Conservation (phyloP, 2,888 invertebrate genomes). For the Megaustenia siamemsis region DNA sequence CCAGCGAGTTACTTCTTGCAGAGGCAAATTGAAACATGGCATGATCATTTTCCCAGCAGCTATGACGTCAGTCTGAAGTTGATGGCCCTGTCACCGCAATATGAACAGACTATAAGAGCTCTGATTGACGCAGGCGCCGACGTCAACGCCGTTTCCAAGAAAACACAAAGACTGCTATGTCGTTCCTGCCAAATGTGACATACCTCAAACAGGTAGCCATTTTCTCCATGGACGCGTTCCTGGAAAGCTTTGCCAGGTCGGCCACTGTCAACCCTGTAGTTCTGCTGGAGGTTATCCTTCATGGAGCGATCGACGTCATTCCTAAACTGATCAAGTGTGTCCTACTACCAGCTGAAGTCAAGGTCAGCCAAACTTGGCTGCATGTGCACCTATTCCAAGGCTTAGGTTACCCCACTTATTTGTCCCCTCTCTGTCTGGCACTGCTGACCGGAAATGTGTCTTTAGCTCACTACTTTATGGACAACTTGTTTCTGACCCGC, state of each 20-base stretch:
- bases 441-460: not conserved
- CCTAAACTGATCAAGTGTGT: conserved; percentile 2
- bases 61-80: no score
- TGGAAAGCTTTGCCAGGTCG: not conserved
- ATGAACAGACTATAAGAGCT: not conserved
- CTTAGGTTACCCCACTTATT: not conserved
- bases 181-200: not conserved
- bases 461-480: not conserved
- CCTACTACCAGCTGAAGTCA: not conserved
- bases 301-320: not conserved
- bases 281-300: not conserved
- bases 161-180: not conserved
- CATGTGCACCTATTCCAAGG: not conserved
- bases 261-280: not conserved
- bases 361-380: not conserved
- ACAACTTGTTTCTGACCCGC: not conserved
- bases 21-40: no score
- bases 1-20: no score
- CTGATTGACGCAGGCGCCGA: conserved; percentile 20
- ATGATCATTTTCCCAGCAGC: no score
- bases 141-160: conserved; percentile 17
- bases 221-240: not conserved
- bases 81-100: no score
- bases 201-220: not conserved
- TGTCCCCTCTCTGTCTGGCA: conserved; percentile 18